These are phyloP conservation scores for Acipenser transmontanus DNA, from an alignment of 2,797 vertebrate species.

Conservation along the genomic window DNA sequence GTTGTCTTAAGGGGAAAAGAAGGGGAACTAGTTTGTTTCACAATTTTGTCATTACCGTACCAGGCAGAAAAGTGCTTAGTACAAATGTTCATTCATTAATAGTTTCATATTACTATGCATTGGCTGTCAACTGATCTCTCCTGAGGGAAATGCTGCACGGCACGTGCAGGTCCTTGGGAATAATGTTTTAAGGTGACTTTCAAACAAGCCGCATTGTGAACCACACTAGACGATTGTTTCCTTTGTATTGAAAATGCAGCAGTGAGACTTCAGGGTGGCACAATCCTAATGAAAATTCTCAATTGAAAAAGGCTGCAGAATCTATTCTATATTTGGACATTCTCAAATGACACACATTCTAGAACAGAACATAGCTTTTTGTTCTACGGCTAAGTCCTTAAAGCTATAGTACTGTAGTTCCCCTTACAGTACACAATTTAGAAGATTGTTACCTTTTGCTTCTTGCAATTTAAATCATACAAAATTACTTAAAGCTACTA, in stretches of 20 bases:
- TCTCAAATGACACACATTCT: too few relatives aligned
- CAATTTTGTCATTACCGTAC: not conserved
- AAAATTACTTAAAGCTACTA: too few relatives aligned
- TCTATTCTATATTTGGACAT: too few relatives aligned
- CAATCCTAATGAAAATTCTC: too few relatives aligned
- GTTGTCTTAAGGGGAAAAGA: not conserved
- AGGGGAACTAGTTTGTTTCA: not conserved
- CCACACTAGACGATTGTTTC: not conserved
- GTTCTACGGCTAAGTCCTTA: too few relatives aligned
- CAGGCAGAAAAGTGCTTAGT: not conserved
- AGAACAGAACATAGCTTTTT: too few relatives aligned
- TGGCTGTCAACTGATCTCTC: not conserved
- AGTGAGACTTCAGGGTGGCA: too few relatives aligned
- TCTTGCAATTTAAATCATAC: too few relatives aligned
- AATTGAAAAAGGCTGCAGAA: too few relatives aligned
- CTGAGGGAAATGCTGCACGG: not conserved
- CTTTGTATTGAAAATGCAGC: not conserved
- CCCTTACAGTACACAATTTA: too few relatives aligned
- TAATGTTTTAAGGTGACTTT: slow-evolving; percentile 1
- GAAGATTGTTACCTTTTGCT: too few relatives aligned
- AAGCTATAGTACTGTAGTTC: too few relatives aligned
- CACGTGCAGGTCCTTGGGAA: not conserved
- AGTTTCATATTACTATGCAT: slow-evolving; percentile 1
- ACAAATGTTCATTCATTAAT: not conserved
- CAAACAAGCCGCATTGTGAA: not conserved